phyloP scores from a whole-genome alignment of 2,888 invertebrate species.

The Eupeodes latifasciatus region DNA sequence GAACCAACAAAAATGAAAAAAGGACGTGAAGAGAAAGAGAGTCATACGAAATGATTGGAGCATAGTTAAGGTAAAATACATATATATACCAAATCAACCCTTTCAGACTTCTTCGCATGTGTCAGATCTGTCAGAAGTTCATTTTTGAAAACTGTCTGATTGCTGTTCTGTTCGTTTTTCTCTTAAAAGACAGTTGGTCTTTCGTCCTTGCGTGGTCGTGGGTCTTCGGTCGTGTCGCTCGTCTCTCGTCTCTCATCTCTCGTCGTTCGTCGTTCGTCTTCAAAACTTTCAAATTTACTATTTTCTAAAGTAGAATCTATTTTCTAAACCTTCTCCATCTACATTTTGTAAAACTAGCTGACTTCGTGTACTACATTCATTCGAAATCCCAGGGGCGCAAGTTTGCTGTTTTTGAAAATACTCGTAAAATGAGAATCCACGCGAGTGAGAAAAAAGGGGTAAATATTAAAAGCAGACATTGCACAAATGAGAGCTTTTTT shows the following conservation, averaged over 20 bases:
- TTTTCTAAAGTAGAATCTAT: not conserved
- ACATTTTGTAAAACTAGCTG: too few species aligned
- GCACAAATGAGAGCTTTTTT: conserved; percentile 20
- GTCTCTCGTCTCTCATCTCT: too few species aligned
- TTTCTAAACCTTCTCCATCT: not conserved
- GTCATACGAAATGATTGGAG: not conserved
- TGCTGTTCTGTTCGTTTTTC: conserved; percentile 16
- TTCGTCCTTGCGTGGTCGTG: too few species aligned
- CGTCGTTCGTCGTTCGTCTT: too few species aligned
- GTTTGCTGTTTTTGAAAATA: not conserved
- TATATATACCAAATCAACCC: not conserved
- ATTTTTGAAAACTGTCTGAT: conserved; percentile 28
- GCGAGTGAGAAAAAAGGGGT: not conserved
- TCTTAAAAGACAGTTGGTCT: not conserved
- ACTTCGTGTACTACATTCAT: too few species aligned
- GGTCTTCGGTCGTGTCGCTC: too few species aligned
- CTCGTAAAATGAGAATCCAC: not conserved
- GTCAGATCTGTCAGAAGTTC: conserved; percentile 62
- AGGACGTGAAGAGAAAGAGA: not conserved
- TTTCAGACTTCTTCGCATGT: conserved; percentile 63
- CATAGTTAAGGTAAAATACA: not conserved
- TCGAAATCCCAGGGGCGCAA: conserved; percentile 21
- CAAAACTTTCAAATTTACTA: not conserved
- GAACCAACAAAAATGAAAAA: not conserved
- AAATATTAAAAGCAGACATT: conserved; percentile 1